Percentiles rank a stretch among this genome's conserved stretches.
These are phyloP conservation scores for Cisticola juncidis DNA, from an alignment of 2,113 vertebrate genomes.

Conservation along the genomic window DNA sequence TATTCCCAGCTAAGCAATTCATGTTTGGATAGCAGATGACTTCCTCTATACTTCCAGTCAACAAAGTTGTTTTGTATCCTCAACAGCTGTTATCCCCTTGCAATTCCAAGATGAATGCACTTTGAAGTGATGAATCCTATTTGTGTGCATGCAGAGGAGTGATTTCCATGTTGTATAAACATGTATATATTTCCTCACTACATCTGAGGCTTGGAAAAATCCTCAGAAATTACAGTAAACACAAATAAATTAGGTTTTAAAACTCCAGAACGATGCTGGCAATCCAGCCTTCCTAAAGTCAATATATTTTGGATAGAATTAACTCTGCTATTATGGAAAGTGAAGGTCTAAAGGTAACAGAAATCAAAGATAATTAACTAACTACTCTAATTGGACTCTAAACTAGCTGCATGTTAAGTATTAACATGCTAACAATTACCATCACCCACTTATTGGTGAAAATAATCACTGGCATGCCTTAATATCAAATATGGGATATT, in stretches of 20 bases:
- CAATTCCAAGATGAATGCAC: background rate
- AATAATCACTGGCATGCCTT: background rate
- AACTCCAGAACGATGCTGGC: background rate
- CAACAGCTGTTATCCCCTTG: background rate
- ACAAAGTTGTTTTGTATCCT: background rate
- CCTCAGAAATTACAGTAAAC: background rate
- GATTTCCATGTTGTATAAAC: background rate
- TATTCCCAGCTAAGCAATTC: background rate
- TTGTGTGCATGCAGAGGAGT: background rate
- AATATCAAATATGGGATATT: background rate
- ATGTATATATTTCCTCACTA: background rate
- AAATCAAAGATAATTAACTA: background rate
- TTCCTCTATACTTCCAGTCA: background rate
- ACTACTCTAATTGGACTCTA: background rate
- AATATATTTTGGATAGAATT: background rate
- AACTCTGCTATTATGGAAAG: background rate
- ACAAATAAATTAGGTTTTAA: background rate
- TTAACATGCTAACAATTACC: background rate
- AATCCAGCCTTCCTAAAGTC: background rate
- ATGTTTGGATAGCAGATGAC: background rate
- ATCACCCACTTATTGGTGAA: background rate
- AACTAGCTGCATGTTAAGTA: background rate
- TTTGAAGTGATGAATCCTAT: background rate
- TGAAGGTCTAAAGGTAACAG: background rate
- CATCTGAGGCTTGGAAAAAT: background rate